Evolutionary conservation across 2,888 invertebrate species (phyloP).

Genomic region (Camponotus fellah): DNA sequence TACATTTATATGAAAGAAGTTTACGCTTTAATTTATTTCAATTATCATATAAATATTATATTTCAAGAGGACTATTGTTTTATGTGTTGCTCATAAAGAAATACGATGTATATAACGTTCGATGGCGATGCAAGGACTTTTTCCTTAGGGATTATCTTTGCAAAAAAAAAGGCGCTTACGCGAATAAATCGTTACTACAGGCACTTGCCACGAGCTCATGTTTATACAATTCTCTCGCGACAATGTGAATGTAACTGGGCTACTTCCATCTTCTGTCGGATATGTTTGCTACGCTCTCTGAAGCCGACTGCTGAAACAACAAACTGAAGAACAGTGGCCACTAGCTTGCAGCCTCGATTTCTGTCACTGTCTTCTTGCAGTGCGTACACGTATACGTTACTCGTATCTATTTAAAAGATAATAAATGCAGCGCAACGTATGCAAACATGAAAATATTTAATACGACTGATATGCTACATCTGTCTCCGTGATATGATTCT

Average conservation of each 20-base stretch:
- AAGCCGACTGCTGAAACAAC: conserved; percentile 75
- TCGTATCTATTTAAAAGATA: conserved; percentile 68
- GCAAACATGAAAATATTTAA: conserved; percentile 67
- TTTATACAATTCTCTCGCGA: conserved; percentile 72
- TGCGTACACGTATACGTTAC: conserved; percentile 61
- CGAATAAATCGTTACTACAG: conserved; percentile 59
- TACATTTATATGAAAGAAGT: background rate
- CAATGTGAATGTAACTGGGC: conserved; percentile 74
- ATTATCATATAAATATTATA: background rate
- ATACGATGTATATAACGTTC: conserved; percentile 11
- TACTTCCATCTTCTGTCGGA: conserved; percentile 75
- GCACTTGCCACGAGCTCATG: conserved; percentile 52
- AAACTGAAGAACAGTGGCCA: conserved; percentile 74
- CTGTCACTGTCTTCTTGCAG: conserved; percentile 64
- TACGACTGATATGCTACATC: conserved; percentile 58
- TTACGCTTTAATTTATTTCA: conserved; percentile 4
- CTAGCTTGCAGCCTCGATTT: conserved; percentile 64
- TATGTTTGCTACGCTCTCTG: conserved; percentile 75
- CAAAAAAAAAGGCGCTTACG: conserved; percentile 46
- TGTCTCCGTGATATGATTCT: conserved; percentile 47
- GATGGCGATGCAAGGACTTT: background rate
- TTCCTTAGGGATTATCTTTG: conserved; percentile 11
- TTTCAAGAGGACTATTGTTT: background rate
- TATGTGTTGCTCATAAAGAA: background rate
- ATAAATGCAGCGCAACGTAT: conserved; percentile 34